These are phyloP conservation scores for Rhinoptilus africanus DNA, from an alignment of 2,113 vertebrate species.

Conservation along the genomic window DNA sequence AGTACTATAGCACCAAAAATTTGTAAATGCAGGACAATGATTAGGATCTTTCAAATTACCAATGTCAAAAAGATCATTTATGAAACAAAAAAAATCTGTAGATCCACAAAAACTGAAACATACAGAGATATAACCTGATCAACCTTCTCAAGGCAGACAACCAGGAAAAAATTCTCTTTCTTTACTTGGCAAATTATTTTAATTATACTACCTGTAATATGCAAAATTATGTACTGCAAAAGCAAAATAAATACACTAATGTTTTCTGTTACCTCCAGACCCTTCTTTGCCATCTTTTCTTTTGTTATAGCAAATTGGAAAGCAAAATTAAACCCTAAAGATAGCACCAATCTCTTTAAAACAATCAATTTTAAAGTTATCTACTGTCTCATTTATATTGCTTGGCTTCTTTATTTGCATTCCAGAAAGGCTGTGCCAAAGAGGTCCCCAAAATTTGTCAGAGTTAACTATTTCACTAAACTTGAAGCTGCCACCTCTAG, in stretches of 20 bases:
- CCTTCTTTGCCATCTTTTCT: not conserved
- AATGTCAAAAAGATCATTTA: not conserved
- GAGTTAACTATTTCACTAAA: conserved; percentile 65
- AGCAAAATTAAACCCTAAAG: conserved; percentile 40
- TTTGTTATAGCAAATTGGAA: not conserved
- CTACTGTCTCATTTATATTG: not conserved
- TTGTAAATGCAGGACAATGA: not conserved
- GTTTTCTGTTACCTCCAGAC: not conserved
- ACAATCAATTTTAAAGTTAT: not conserved
- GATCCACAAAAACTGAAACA: not conserved
- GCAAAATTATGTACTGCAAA: not conserved
- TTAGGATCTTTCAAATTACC: not conserved
- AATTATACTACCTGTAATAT: not conserved
- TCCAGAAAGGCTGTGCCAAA: conserved; percentile 1
- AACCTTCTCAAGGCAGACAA: not conserved
- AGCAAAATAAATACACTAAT: not conserved
- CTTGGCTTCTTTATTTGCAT: conserved; percentile 3
- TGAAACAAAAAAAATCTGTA: not conserved
- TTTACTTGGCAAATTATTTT: not conserved
- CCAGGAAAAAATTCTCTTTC: not conserved
- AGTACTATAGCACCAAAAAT: not conserved
- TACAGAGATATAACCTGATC: not conserved
- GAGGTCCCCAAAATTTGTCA: conserved; percentile 53
- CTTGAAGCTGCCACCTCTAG: conserved; percentile 63
- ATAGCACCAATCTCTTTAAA: not conserved